phyloP scores from a whole-genome alignment of 2,888 invertebrate genomes.

The Glyphotaelius pellucidus region DNA sequence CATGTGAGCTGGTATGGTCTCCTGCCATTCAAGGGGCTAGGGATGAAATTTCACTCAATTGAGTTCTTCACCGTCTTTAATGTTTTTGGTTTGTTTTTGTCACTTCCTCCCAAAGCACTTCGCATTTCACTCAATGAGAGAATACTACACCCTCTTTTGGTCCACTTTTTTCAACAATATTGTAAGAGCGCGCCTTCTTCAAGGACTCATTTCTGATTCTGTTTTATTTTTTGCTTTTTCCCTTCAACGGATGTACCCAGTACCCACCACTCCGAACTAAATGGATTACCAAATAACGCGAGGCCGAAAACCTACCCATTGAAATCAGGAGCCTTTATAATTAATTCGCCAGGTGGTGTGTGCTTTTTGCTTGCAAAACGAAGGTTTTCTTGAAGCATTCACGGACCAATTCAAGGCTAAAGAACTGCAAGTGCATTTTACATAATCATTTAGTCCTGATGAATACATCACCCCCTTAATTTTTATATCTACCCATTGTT shows the following conservation, averaged over 20 bases:
- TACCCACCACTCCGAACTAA: background rate
- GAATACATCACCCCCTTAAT: background rate
- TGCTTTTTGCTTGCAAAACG: background rate
- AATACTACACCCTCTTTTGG: background rate
- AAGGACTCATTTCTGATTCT: background rate
- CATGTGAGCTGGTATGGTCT: too few species aligned
- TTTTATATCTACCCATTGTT: background rate
- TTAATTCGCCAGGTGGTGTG: background rate
- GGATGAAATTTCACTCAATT: too few species aligned
- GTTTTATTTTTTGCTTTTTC: background rate
- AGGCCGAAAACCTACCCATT: background rate
- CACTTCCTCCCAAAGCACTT: background rate
- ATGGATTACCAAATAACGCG: background rate
- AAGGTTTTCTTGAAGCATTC: background rate
- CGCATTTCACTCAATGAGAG: background rate
- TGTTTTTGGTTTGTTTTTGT: background rate
- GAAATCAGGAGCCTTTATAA: background rate
- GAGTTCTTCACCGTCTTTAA: background rate
- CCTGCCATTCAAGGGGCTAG: too few species aligned
- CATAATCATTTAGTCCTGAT: background rate
- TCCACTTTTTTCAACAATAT: slow-evolving; percentile 15
- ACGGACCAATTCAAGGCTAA: slow-evolving; percentile 10
- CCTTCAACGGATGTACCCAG: slow-evolving; percentile 14
- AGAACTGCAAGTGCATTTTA: slow-evolving; percentile 12
- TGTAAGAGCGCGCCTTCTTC: background rate